Conservation (phyloP, 2,113 vertebrate genomes). For the Apodemus sylvaticus region DNA sequence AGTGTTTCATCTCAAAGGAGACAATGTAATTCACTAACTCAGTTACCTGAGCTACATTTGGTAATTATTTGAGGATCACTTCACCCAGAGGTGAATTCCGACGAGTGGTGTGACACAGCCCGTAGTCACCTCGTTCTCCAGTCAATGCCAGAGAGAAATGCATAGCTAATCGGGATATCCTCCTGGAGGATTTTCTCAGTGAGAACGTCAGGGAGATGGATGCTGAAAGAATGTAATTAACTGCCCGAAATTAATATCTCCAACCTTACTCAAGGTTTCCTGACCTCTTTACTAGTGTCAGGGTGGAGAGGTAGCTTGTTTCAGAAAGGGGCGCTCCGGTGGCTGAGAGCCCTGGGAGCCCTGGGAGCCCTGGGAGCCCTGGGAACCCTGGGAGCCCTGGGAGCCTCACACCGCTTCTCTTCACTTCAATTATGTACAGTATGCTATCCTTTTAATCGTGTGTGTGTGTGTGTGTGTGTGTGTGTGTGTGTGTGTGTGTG, state of each 20-base stretch:
- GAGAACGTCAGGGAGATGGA: constrained; percentile 76
- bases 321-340: constrained; percentile 18
- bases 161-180: constrained; percentile 74
- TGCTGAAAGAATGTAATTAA: constrained; percentile 80
- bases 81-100: constrained; percentile 80
- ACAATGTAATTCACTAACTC: constrained; percentile 81
- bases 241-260: constrained; percentile 78
- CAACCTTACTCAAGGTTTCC: constrained; percentile 70
- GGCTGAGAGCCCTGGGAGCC: not conserved
- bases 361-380: not conserved
- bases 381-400: not conserved
- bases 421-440: not conserved
- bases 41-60: constrained; percentile 82
- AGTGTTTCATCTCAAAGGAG: constrained; percentile 81
- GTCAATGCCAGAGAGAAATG: constrained; percentile 69
- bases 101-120: constrained; percentile 71
- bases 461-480: not conserved
- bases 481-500: not conserved
- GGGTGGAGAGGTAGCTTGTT: constrained; percentile 56
- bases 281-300: constrained; percentile 77
- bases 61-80: constrained; percentile 83
- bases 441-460: not conserved
- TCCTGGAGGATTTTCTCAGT: constrained; percentile 77
- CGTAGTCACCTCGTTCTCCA: constrained; percentile 69
- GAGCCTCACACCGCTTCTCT: not conserved